These are phyloP conservation scores for Pollimyrus isidori DNA, from an alignment of 2,113 vertebrate genomes.

Conservation along the genomic window DNA sequence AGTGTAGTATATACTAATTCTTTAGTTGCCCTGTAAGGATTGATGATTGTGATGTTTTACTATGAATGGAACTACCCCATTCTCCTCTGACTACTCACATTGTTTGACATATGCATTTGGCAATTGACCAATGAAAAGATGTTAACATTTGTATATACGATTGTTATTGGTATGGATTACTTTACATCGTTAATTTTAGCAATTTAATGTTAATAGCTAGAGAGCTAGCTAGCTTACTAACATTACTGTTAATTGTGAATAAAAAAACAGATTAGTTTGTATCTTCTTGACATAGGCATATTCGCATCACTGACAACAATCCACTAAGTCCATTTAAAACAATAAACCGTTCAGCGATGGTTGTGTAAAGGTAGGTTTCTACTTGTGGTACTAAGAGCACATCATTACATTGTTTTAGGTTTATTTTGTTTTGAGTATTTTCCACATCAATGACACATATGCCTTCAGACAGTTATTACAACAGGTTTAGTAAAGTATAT, in stretches of 20 bases:
- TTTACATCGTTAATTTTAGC: neutral
- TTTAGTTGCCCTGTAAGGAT: neutral
- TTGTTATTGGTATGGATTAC: neutral
- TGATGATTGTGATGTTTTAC: neutral
- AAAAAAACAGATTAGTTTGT: neutral
- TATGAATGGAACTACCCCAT: neutral
- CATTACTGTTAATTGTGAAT: neutral
- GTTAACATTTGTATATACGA: neutral
- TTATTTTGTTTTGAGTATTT: neutral
- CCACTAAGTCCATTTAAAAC: neutral
- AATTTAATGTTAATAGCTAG: neutral
- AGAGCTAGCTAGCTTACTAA: neutral
- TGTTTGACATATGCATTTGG: neutral
- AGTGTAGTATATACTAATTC: neutral
- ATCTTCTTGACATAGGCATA: neutral
- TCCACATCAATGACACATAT: neutral
- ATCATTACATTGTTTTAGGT: neutral
- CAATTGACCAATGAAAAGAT: neutral
- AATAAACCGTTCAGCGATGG: neutral
- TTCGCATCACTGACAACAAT: neutral
- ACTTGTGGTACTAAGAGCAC: neutral
- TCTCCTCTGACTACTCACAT: neutral
- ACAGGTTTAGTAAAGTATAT: neutral
- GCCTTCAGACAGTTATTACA: neutral
- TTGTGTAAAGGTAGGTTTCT: neutral